phyloP scores from a whole-genome alignment of 2,113 vertebrate species.

The Equus przewalskii region DNA sequence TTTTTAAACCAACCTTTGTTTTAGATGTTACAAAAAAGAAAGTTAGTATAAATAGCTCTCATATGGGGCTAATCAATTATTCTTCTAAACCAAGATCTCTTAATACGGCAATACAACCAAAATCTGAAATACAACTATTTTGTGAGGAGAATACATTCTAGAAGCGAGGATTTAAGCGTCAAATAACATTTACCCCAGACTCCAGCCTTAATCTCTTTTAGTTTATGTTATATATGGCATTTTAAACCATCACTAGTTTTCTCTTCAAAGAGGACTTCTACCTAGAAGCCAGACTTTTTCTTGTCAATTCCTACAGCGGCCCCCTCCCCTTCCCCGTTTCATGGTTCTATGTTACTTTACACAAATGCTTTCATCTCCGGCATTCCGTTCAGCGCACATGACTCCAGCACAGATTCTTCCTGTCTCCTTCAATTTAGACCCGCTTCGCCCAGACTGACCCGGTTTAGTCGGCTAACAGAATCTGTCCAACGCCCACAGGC shows the following conservation, averaged over 20 bases:
- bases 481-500: background rate
- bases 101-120: background rate
- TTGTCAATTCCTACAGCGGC: background rate
- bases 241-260: constrained; percentile 28
- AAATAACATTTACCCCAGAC: constrained; percentile 58
- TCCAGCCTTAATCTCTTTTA: constrained; percentile 44
- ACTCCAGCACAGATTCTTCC: background rate
- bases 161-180: constrained; percentile 31
- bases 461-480: background rate
- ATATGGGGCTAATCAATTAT: background rate
- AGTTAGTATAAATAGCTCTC: constrained; percentile 39
- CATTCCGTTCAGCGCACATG: background rate
- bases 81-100: constrained; percentile 18
- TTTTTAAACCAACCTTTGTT: background rate
- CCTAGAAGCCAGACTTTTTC: constrained; percentile 45
- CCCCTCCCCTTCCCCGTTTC: background rate
- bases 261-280: constrained; percentile 15
- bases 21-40: constrained; percentile 44
- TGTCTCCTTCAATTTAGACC: background rate
- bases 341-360: background rate
- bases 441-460: background rate
- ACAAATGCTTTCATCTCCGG: background rate
- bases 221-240: constrained; percentile 64
- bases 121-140: constrained; percentile 58
- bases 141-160: background rate